Evolutionary conservation across 2,888 invertebrate genomes (phyloP).

Genomic region (Drosophila borealis): DNA sequence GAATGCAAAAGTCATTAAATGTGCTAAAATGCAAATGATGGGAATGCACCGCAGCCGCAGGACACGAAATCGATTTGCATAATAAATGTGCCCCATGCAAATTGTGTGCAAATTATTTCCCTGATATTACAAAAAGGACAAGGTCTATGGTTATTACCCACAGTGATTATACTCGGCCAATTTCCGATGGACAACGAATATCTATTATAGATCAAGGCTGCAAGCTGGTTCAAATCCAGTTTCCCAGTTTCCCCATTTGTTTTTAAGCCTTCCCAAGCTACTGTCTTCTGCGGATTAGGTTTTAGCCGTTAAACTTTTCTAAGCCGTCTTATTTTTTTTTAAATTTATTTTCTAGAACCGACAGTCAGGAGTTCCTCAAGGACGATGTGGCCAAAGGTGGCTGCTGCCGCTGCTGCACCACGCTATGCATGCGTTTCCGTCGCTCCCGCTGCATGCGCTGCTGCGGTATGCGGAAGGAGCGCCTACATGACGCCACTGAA

Average conservation of each 20-base stretch:
- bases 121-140: conserved; percentile 53
- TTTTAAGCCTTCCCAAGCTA: too few species aligned
- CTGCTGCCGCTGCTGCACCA: conserved; percentile 81
- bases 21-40: conserved; percentile 48
- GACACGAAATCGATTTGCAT: conserved; percentile 63
- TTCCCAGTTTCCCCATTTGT: neutral
- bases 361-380: conserved; percentile 83
- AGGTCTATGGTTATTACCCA: conserved; percentile 54
- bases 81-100: conserved; percentile 47
- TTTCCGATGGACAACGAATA: conserved; percentile 12
- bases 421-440: conserved; percentile 84
- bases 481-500: conserved; percentile 65
- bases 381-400: conserved; percentile 65
- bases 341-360: conserved; percentile 59
- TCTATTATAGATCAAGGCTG: conserved; percentile 8
- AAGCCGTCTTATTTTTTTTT: neutral
- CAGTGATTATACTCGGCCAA: conserved; percentile 15
- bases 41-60: conserved; percentile 41
- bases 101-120: conserved; percentile 40
- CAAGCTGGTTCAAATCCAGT: neutral
- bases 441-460: conserved; percentile 83
- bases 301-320: too few species aligned
- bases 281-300: neutral
- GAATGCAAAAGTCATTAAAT: conserved; percentile 47
- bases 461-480: conserved; percentile 69